These are phyloP conservation scores for Malacoctenus gilli DNA, from an alignment of 2,797 vertebrate genomes.

Conservation along the genomic window DNA sequence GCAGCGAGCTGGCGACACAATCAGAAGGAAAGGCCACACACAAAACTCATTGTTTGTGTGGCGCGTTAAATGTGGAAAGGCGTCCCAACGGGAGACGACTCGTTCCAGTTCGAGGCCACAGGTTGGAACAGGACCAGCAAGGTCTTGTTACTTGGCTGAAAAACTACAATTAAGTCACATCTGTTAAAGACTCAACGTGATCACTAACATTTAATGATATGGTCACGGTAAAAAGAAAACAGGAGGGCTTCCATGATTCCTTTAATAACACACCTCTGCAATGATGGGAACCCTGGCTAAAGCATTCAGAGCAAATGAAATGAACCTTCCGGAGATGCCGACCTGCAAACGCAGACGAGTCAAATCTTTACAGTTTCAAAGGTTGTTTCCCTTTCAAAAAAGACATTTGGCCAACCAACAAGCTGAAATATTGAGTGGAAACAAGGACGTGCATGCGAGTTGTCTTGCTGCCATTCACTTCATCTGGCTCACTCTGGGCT, in stretches of 20 bases:
- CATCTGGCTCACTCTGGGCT: too few species aligned
- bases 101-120: conserved; percentile 5
- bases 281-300: background rate
- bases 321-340: too few species aligned
- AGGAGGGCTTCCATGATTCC: conserved; percentile 17
- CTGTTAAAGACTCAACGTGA: conserved; percentile 9
- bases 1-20: conserved; percentile 7
- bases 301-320: too few species aligned
- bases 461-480: too few species aligned
- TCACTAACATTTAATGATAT: conserved; percentile 61
- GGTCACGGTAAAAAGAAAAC: conserved; percentile 5
- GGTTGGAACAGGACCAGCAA: background rate
- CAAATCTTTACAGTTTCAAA: too few species aligned
- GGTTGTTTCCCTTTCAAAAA: too few species aligned
- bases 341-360: too few species aligned
- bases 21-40: background rate
- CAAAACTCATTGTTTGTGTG: background rate
- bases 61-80: background rate
- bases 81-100: background rate
- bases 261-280: conserved; percentile 6
- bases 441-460: too few species aligned
- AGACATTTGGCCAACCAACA: too few species aligned
- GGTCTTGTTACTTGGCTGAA: background rate
- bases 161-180: conserved; percentile 11
- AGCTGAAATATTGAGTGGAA: too few species aligned